Base-by-base conservation (phyloP, 2,113 vertebrate species). In the Clarias batrachus region DNA sequence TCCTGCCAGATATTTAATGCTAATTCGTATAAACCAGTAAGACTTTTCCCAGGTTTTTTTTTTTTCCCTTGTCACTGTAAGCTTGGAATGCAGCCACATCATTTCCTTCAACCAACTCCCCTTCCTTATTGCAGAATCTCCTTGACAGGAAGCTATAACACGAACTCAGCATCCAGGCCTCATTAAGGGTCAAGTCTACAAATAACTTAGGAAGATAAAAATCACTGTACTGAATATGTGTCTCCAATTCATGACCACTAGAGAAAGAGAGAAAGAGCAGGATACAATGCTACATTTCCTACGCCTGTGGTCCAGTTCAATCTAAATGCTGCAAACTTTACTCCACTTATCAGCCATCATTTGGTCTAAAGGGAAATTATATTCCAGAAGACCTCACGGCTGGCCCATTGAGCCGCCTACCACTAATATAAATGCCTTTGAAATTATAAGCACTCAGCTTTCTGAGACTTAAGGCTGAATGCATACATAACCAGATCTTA, bases 281-380 rank as follows among this genome's bases (percentile, higher is more conserved):
- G 90, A 91, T 85, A 89, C 85, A 89, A 59, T 87, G 62, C 52
- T 13, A 37, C 27, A 74, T 74, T 27, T 83, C 86, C 90, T 52
- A 89, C 77, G 91, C 91, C 92, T 93, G 92, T 94, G 92, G 91
- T 91, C 90, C 23, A 60, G 87, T 71, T 86, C 80, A 86, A 87
- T 87, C 88, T 85, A 74, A 88, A 65, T 66, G 56, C 73, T 54
- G 84, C 85, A 71, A 66, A 66, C 63, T 88, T 93, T 88, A 89
- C 86, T 86, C 70, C 86, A 76, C 90, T 93, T 93, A 93, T 94
- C 92, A 89, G 88, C 87, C 89, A 93, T 94, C 90, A 89, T 83
- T 56, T 74, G 78, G 87, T 91, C 65, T 88, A 52, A 87, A 79
- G 88, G 86, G 84, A 87, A 86, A 87, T 81, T 76, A 63, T 59